These are phyloP conservation scores for Ctenopoma kingsleyae DNA, from an alignment of 2,797 vertebrate species.

Conservation along the genomic window DNA sequence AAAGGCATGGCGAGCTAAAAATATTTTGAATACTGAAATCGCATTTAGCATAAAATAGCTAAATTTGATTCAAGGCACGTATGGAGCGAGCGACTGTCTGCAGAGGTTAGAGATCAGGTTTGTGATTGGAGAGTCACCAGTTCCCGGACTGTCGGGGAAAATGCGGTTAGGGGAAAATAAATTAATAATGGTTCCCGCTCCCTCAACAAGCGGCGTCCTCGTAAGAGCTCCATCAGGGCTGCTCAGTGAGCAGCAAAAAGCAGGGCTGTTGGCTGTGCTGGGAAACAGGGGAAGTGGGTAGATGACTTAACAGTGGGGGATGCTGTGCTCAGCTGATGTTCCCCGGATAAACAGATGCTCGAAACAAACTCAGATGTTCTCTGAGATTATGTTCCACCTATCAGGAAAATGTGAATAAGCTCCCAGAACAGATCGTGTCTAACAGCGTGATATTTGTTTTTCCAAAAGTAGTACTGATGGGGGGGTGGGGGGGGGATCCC, in stretches of 20 bases:
- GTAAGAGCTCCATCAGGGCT: slow-evolving; percentile 40
- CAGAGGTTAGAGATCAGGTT: slow-evolving; percentile 41
- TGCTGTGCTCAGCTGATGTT: slow-evolving; percentile 17
- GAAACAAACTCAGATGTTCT: slow-evolving; percentile 50
- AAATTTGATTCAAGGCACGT: slow-evolving; percentile 13
- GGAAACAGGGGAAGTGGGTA: slow-evolving; percentile 32
- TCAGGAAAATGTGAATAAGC: slow-evolving; percentile 39
- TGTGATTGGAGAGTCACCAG: slow-evolving; percentile 36
- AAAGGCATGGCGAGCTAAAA: slow-evolving; percentile 25
- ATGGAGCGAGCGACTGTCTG: neutral
- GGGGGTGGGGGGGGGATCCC: too few relatives aligned
- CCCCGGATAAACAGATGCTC: slow-evolving; percentile 42
- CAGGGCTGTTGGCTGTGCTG: slow-evolving; percentile 28
- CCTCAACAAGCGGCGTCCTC: slow-evolving; percentile 25
- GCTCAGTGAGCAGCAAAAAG: slow-evolving; percentile 31
- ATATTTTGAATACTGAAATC: slow-evolving; percentile 17
- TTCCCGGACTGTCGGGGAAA: slow-evolving; percentile 42
- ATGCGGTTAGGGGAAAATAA: slow-evolving; percentile 49
- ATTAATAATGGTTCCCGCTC: slow-evolving; percentile 55
- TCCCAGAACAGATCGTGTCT: slow-evolving; percentile 28
- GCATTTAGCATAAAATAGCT: neutral
- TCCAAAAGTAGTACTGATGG: slow-evolving; percentile 25
- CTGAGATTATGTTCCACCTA: slow-evolving; percentile 47
- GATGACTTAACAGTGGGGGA: slow-evolving; percentile 12
- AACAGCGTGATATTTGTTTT: neutral